Conservation (phyloP, 1,140 invertebrate genomes). For the Drosophila pachea region DNA sequence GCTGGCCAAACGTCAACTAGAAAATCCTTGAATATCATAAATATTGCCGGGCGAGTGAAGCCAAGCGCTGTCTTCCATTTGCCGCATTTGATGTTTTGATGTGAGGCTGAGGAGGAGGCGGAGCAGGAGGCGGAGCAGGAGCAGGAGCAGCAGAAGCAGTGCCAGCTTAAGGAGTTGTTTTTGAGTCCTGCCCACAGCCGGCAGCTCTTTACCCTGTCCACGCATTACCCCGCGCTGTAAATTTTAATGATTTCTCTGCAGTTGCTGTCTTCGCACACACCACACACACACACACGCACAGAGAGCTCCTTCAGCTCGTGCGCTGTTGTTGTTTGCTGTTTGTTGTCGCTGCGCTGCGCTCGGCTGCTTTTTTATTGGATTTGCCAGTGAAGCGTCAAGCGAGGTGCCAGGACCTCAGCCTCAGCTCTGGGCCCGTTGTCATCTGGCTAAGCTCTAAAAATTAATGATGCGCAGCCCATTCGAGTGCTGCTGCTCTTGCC, state of each 20-base stretch:
- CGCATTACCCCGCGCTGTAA: constrained; percentile 9
- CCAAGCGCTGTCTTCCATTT: constrained; percentile 28
- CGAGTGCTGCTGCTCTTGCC: constrained; percentile 33
- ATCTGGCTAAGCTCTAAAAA: constrained; percentile 77
- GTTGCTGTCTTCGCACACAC: constrained; percentile 41
- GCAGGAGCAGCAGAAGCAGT: background rate
- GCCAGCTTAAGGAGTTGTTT: constrained; percentile 49
- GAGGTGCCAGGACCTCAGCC: constrained; percentile 28
- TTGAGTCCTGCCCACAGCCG: constrained; percentile 31
- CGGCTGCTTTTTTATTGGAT: constrained; percentile 52
- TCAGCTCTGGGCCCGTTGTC: constrained; percentile 43
- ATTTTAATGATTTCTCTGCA: constrained; percentile 63
- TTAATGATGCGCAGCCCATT: constrained; percentile 75
- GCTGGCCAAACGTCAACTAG: constrained; percentile 52
- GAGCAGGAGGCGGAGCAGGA: background rate
- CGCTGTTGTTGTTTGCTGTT: constrained; percentile 24
- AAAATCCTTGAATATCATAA: constrained; percentile 72
- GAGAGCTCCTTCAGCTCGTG: background rate
- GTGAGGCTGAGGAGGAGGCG: background rate
- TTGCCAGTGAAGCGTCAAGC: constrained; percentile 54
- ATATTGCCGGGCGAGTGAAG: constrained; percentile 50
- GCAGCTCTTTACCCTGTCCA: constrained; percentile 25
- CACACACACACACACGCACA: too few species aligned
- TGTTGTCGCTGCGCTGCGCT: constrained; percentile 35
- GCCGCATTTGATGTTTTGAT: constrained; percentile 55